Evolutionary conservation across 1,140 invertebrate species (phyloP).

Genomic region (Trachelipus rathkii): DNA sequence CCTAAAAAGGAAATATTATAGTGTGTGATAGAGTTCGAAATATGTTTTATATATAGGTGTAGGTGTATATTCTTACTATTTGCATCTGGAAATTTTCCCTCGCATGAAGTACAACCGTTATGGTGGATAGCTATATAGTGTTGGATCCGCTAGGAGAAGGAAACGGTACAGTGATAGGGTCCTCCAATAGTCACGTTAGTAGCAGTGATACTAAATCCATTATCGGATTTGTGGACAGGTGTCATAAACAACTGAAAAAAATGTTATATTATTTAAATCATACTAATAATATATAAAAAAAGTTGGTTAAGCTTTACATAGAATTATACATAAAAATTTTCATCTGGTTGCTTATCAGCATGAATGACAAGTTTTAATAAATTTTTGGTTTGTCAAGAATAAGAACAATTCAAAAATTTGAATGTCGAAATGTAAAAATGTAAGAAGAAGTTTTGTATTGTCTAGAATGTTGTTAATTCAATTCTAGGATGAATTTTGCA

Average conservation of each 20-base stretch:
- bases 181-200: constrained; percentile 88
- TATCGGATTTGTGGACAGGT: constrained; percentile 93
- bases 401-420: too few relatives aligned
- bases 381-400: too few relatives aligned
- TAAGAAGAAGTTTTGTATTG: too few relatives aligned
- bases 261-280: not conserved
- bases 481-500: too few relatives aligned
- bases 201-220: constrained; percentile 91
- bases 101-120: constrained; percentile 76
- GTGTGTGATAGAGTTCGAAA: too few relatives aligned
- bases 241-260: constrained; percentile 67
- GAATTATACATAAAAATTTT: too few relatives aligned
- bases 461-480: too few relatives aligned
- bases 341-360: too few relatives aligned
- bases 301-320: not conserved
- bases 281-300: not conserved
- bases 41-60: too few relatives aligned
- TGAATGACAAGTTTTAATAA: too few relatives aligned
- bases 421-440: too few relatives aligned
- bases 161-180: constrained; percentile 93
- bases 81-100: constrained; percentile 85
- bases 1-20: too few relatives aligned
- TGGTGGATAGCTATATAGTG: constrained; percentile 83
- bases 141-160: constrained; percentile 79
- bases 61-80: constrained; percentile 57